phyloP scores from a whole-genome alignment of 2,113 vertebrate genomes.

The Ochotona curzoniae region DNA sequence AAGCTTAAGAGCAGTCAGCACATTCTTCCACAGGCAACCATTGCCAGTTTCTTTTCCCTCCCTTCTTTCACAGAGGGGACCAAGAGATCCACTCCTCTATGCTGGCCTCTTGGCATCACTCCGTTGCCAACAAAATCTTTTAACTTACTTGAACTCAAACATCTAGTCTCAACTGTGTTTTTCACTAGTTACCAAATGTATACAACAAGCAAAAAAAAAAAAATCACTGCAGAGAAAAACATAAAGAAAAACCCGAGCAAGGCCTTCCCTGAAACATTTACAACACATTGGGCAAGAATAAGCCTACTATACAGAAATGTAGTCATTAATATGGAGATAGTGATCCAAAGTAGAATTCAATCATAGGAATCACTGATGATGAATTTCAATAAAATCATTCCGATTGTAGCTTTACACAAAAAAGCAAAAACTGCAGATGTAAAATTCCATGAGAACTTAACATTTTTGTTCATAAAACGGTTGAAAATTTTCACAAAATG shows the following conservation, averaged over 20 bases:
- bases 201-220: not conserved
- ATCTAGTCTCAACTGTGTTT: not conserved
- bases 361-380: not conserved
- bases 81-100: not conserved
- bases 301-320: not conserved
- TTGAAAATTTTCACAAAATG: not conserved
- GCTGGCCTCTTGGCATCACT: not conserved
- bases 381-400: conserved; percentile 42
- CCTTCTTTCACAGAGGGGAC: not conserved
- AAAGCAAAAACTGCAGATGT: conserved; percentile 21
- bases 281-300: not conserved
- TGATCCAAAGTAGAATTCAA: not conserved
- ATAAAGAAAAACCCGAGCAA: not conserved
- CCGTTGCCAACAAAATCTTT: not conserved
- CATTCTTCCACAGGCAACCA: not conserved
- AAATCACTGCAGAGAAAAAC: not conserved
- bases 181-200: conserved; percentile 39
- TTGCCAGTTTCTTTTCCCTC: too few relatives aligned
- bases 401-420: not conserved
- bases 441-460: not conserved
- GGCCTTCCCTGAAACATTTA: conserved; percentile 11
- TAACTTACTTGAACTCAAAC: not conserved
- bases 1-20: not conserved
- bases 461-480: not conserved
- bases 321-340: not conserved